Evolutionary conservation across 2,797 vertebrate genomes (phyloP), one percentile per base, ranked within the genome.

Genomic region (Characodon lateralis): DNA sequence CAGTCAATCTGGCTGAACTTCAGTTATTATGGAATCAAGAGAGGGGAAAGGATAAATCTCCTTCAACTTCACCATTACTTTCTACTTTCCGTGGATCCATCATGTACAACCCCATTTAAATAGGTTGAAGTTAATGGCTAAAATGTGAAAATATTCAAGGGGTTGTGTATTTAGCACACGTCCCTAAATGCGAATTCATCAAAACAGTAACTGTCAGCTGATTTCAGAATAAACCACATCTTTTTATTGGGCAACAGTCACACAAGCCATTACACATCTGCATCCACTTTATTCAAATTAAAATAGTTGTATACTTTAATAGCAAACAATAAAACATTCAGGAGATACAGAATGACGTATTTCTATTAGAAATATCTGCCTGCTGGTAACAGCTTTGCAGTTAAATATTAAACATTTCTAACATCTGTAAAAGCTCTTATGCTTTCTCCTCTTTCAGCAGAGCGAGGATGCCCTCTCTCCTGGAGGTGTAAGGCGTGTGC

Each of bases 401-500:
- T 13, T 69, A 73, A 73, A 46, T 10, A 46, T 20, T 58, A 48
- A 2, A 16, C 6, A 14, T 58, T n/a, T 18, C 35, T 2, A 24
- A n/a, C 43, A 8, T 66, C 3, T 26, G n/a, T 14, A 41, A 58
- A 63, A 46, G n/a, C 6, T 56, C 1, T 93, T 63, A 95, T 8
- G 71, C 59, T 68, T 93, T 92, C 58, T 95, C 82, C 6, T 93
- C 78, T 83, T 91, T 96, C 86, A 98, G 92, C 78, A 96, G 82
- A 78, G 92, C 88, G 71, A 96, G 83, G 82, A 99, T 95, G 51
- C 92, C 90, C 13, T 97, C 95, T 89, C 95, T 96, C 86, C 97
- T 96, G 75, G 95, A 89, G 0, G 98, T 98, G 89, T 97, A 98
- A 0, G 97, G 93, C 0, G 97, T 95, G 71, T 98, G 96, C 86